Percentiles rank a stretch among this genome's conserved stretches.
Conservation (phyloP, 2,888 invertebrate genomes). For the Elmis aenea region DNA sequence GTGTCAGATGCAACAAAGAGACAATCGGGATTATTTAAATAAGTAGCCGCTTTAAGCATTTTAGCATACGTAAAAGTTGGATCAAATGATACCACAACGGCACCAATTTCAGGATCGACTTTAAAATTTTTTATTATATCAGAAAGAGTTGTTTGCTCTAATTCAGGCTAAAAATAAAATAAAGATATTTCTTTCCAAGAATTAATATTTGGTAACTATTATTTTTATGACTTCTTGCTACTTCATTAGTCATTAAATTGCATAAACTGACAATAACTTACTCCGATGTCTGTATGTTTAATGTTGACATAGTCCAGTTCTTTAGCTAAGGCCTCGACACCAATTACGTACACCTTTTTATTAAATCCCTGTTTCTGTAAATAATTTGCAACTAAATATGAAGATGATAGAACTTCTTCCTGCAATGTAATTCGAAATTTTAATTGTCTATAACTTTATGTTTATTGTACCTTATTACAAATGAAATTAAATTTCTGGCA, state of each 20-base stretch:
- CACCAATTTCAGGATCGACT: slow-evolving; percentile 72
- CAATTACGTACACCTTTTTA: slow-evolving; percentile 79
- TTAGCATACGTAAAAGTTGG: slow-evolving; percentile 81
- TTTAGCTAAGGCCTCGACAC: slow-evolving; percentile 72
- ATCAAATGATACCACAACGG: slow-evolving; percentile 88
- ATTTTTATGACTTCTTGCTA: no score
- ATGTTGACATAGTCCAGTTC: slow-evolving; percentile 82
- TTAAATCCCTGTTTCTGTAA: slow-evolving; percentile 67
- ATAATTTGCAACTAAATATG: slow-evolving; percentile 74
- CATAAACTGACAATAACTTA: no score
- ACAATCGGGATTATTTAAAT: slow-evolving; percentile 66
- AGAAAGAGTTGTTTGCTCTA: no score
- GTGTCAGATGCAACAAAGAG: slow-evolving; percentile 84
- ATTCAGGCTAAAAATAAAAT: slow-evolving; percentile 24
- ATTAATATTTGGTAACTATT: no score
- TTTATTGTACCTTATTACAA: slow-evolving; percentile 48
- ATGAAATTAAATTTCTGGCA: slow-evolving; percentile 62
- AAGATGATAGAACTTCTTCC: slow-evolving; percentile 76
- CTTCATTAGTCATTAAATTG: no score
- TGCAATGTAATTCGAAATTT: slow-evolving; percentile 39
- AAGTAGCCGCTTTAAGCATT: slow-evolving; percentile 78
- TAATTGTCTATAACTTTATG: no score
- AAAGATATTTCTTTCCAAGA: neutral
- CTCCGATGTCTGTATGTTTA: slow-evolving; percentile 66
- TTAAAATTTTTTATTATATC: slow-evolving; percentile 50